These are phyloP conservation scores for Plebejus argus DNA, from an alignment of 2,888 invertebrate species.

Conservation along the genomic window DNA sequence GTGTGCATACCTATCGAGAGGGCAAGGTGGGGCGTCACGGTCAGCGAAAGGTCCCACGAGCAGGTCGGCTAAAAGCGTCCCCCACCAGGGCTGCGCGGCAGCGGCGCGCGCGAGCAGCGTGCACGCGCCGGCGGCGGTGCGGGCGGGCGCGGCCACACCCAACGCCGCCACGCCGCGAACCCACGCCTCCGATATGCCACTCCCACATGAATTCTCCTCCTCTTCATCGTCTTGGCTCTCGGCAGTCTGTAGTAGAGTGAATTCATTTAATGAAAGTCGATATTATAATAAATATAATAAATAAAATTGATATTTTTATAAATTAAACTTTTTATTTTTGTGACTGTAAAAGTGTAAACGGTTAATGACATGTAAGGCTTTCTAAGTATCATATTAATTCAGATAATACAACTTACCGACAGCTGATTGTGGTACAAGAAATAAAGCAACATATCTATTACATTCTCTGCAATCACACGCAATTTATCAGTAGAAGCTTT, in stretches of 20 bases:
- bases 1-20: slow-evolving; percentile 87
- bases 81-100: slow-evolving; percentile 93
- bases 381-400: neutral
- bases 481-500: slow-evolving; percentile 91
- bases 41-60: slow-evolving; percentile 89
- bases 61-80: slow-evolving; percentile 91
- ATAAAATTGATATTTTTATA: too few relatives aligned
- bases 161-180: slow-evolving; percentile 62
- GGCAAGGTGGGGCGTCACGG: slow-evolving; percentile 88
- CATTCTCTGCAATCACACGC: slow-evolving; percentile 88
- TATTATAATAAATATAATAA: too few relatives aligned
- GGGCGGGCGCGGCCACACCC: slow-evolving; percentile 89
- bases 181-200: slow-evolving; percentile 57
- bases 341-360: too few relatives aligned
- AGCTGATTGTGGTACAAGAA: slow-evolving; percentile 80
- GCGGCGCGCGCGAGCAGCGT: slow-evolving; percentile 90
- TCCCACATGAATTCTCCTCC: slow-evolving; percentile 32
- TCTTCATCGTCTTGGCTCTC: slow-evolving; percentile 21
- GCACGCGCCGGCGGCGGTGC: slow-evolving; percentile 88
- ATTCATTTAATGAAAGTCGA: neutral
- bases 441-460: slow-evolving; percentile 90
- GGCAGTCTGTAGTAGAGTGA: neutral
- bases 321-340: too few relatives aligned
- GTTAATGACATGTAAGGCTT: too few relatives aligned
- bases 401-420: slow-evolving; percentile 55